phyloP scores from a whole-genome alignment of 2,113 vertebrate species.

The Oceanodroma tethys region DNA sequence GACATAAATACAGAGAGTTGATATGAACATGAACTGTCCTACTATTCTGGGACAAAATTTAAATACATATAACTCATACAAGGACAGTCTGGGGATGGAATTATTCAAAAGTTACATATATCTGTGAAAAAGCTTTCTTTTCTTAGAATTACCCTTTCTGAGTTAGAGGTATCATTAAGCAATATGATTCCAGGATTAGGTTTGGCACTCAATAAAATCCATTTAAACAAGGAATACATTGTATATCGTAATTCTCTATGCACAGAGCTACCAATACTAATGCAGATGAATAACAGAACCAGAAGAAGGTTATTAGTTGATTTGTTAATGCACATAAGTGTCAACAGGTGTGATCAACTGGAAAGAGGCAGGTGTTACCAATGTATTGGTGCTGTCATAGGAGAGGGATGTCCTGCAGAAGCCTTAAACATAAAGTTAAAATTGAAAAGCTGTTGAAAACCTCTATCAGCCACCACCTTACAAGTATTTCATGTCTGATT shows the following conservation, averaged over 20 bases:
- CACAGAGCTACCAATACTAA: background rate
- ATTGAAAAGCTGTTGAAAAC: constrained; percentile 53
- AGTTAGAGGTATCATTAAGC: background rate
- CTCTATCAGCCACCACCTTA: constrained; percentile 19
- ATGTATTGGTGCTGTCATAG: background rate
- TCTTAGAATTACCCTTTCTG: background rate
- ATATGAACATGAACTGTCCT: background rate
- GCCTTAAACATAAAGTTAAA: constrained; percentile 18
- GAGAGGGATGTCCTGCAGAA: background rate
- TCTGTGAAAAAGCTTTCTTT: background rate
- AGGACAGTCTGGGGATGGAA: background rate
- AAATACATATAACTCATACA: background rate
- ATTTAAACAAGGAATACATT: background rate
- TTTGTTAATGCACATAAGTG: background rate
- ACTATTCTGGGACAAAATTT: background rate
- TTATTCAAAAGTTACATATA: background rate
- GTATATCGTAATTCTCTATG: background rate
- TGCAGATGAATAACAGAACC: background rate
- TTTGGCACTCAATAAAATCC: constrained; percentile 16
- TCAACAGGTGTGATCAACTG: constrained; percentile 39
- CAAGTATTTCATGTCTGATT: constrained; percentile 42
- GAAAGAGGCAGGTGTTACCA: constrained; percentile 17
- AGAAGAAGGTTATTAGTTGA: background rate
- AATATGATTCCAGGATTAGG: background rate
- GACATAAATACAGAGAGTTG: background rate